Conservation (phyloP, 2,888 invertebrate species). For the Cheiracanthium punctorium region DNA sequence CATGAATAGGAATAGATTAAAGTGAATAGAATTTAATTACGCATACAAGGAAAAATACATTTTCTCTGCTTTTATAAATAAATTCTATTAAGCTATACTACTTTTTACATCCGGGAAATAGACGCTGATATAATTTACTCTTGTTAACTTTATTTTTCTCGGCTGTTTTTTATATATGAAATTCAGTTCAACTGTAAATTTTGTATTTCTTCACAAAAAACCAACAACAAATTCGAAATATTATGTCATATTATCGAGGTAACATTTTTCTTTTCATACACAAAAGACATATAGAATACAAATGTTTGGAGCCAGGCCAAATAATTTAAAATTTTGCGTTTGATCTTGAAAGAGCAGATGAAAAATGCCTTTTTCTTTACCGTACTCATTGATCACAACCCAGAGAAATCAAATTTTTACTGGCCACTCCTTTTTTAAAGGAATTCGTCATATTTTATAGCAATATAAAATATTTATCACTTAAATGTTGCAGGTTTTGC, state of each 20-base stretch:
- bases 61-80: too few relatives aligned
- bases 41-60: too few relatives aligned
- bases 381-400: not conserved
- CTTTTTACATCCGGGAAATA: too few relatives aligned
- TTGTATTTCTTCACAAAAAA: not conserved
- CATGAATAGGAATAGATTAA: too few relatives aligned
- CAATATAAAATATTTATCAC: not conserved
- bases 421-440: not conserved
- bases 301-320: conserved; percentile 18
- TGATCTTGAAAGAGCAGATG: not conserved
- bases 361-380: not conserved
- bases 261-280: conserved; percentile 12
- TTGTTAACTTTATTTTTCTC: too few relatives aligned
- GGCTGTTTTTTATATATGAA: too few relatives aligned
- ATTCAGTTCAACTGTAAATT: not conserved
- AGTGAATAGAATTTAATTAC: too few relatives aligned
- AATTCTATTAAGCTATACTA: too few relatives aligned
- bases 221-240: not conserved
- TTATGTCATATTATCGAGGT: not conserved
- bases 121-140: too few relatives aligned
- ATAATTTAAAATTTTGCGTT: conserved; percentile 2
- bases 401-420: not conserved
- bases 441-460: not conserved
- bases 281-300: not conserved
- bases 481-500: not conserved